Conservation (phyloP, 2,113 vertebrate species). For the Isurus oxyrinchus region DNA sequence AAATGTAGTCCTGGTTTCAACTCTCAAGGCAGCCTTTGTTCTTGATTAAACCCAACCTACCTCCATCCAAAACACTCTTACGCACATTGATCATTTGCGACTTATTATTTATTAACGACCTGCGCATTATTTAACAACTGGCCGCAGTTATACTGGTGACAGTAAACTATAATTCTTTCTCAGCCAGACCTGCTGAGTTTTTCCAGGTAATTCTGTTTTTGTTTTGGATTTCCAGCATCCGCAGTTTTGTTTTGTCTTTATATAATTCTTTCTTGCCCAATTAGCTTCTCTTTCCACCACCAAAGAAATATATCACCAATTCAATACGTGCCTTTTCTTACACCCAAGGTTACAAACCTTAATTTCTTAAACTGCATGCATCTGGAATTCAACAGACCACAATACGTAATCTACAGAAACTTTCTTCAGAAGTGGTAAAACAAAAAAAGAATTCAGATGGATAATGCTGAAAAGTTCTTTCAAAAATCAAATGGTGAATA, state of each 20-base stretch:
- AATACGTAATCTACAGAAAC: neutral
- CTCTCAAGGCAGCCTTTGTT: neutral
- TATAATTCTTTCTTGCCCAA: neutral
- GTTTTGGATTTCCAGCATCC: too few species aligned
- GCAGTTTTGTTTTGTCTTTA: too few species aligned
- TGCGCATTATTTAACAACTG: neutral
- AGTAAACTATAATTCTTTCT: neutral
- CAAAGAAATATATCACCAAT: neutral
- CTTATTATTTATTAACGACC: neutral
- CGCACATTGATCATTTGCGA: neutral
- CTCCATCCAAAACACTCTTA: neutral
- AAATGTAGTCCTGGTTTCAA: neutral
- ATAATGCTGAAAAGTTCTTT: neutral
- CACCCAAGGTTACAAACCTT: neutral
- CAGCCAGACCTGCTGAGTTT: too few species aligned
- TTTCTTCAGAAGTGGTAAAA: neutral
- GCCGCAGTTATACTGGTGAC: too few species aligned
- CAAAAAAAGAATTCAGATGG: neutral
- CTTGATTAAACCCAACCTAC: neutral
- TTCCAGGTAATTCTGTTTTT: too few species aligned
- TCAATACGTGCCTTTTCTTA: neutral
- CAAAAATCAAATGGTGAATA: neutral
- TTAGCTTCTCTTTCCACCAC: neutral
- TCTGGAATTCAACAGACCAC: neutral
- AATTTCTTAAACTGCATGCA: neutral